phyloP scores from a whole-genome alignment of 1,140 invertebrate species.

The Euura lappo region DNA sequence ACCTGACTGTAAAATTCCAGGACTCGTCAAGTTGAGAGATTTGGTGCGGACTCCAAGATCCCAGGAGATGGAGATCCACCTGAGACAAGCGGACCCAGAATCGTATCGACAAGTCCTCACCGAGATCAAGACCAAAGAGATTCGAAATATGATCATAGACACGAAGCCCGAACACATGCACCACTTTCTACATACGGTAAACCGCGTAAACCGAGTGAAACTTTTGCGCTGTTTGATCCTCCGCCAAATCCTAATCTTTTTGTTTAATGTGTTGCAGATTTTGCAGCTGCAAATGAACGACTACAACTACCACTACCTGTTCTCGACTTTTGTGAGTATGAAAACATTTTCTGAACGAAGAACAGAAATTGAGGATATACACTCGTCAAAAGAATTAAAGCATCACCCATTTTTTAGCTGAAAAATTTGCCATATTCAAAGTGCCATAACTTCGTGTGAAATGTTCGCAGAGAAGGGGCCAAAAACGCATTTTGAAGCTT shows the following conservation, averaged over 20 bases:
- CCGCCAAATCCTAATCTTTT: no score
- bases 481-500: no score
- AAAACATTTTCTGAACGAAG: conserved; percentile 11
- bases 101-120: conserved; percentile 65
- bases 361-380: conserved; percentile 17
- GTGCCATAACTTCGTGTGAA: no score
- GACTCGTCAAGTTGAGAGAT: conserved; percentile 66
- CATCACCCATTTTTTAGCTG: no score
- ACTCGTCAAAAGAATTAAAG: no score
- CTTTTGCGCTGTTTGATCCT: not conserved
- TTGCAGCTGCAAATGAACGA: conserved; percentile 73
- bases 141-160: conserved; percentile 68
- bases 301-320: conserved; percentile 74
- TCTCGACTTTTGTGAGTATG: conserved; percentile 72
- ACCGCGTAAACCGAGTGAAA: conserved; percentile 22
- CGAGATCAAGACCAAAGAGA: conserved; percentile 67
- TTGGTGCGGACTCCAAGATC: conserved; percentile 56
- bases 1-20: conserved; percentile 45
- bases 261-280: conserved; percentile 57
- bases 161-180: conserved; percentile 66
- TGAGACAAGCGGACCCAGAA: conserved; percentile 65
- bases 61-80: conserved; percentile 63
- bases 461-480: no score
- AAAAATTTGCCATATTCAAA: no score
- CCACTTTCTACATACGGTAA: conserved; percentile 67